Evolutionary conservation across 2,797 vertebrate species (phyloP), one percentile per base, ranked within the genome.

Genomic region (Huso huso): DNA sequence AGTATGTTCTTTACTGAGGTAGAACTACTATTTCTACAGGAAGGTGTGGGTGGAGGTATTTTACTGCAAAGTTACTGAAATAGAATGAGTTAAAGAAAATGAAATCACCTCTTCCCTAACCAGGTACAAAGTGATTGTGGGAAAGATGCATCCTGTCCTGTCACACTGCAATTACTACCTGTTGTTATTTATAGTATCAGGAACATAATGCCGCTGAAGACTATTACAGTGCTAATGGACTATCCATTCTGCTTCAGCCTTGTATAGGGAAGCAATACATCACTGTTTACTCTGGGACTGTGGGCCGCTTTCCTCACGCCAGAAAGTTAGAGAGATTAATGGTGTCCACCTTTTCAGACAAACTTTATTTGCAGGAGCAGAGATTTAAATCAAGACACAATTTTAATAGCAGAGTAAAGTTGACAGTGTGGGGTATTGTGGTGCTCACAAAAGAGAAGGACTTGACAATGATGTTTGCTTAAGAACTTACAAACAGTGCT

Each of bases 311-410:
- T 62, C 61, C 61, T 18, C 61, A 62, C 8, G 61, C 18, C 61
- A 15, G 61, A 62, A 62, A 62, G 13, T 23, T 62, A 62, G 18
- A 18, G 52, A 66, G 64, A 70, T 57, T 62, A 66, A 70, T 66
- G 59, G 49, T 10, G 50, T 48, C 59, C 48, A 65, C 50, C 51
- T 66, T 58, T 51, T 12, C n/a, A 66, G 59, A 70, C 37, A 37
- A 62, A 62, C 65, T 70, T 62, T 62, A 70, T 66, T 70, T 70
- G 48, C 18, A 23, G 37, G 8, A 7, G n/a, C 49, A 60, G 50
- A 65, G 50, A 66, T 70, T 65, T 62, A 61, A 66, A 66, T 62
- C 51, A 48, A 62, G 59, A 65, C 6, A 15, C 11, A 52, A 49
- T 58, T 61, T 66, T 15, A 70, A 65, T 12, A 48, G 48, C 53